These are phyloP conservation scores for Homarus americanus DNA, from an alignment of 1,140 invertebrate genomes.

Conservation along the genomic window DNA sequence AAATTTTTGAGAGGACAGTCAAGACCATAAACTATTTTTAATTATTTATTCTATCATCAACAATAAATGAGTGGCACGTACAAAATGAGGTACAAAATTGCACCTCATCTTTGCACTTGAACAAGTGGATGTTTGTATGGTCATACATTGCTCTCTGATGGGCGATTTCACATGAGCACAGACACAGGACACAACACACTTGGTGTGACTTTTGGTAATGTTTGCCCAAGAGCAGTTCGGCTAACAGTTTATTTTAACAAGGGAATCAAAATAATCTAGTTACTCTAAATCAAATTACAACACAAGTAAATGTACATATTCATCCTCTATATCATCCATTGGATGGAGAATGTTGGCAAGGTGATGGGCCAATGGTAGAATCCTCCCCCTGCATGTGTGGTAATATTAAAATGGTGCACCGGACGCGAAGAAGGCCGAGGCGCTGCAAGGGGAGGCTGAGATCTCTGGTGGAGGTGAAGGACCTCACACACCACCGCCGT, in stretches of 20 bases:
- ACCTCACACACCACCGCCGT: slow-evolving; percentile 42
- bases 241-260: slow-evolving; percentile 55
- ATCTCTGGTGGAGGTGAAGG: slow-evolving; percentile 45
- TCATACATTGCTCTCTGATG: slow-evolving; percentile 44
- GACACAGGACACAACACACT: slow-evolving; percentile 54
- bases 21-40: slow-evolving; percentile 13
- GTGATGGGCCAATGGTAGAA: slow-evolving; percentile 42
- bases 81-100: slow-evolving; percentile 50
- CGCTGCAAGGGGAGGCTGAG: slow-evolving; percentile 32
- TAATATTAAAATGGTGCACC: slow-evolving; percentile 2
- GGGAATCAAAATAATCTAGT: slow-evolving; percentile 57
- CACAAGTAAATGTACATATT: slow-evolving; percentile 53
- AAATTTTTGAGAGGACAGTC: background rate
- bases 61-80: slow-evolving; percentile 56
- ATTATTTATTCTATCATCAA: slow-evolving; percentile 43
- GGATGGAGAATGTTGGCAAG: slow-evolving; percentile 51
- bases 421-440: background rate
- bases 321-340: slow-evolving; percentile 48
- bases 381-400: slow-evolving; percentile 40
- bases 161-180: slow-evolving; percentile 46
- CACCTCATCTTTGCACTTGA: slow-evolving; percentile 41
- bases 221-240: slow-evolving; percentile 41
- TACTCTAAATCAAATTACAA: slow-evolving; percentile 54
- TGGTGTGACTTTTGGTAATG: slow-evolving; percentile 46
- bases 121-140: slow-evolving; percentile 57